These are phyloP conservation scores for Aporrectodea caliginosa DNA, from an alignment of 1,140 invertebrate genomes.

Conservation along the genomic window DNA sequence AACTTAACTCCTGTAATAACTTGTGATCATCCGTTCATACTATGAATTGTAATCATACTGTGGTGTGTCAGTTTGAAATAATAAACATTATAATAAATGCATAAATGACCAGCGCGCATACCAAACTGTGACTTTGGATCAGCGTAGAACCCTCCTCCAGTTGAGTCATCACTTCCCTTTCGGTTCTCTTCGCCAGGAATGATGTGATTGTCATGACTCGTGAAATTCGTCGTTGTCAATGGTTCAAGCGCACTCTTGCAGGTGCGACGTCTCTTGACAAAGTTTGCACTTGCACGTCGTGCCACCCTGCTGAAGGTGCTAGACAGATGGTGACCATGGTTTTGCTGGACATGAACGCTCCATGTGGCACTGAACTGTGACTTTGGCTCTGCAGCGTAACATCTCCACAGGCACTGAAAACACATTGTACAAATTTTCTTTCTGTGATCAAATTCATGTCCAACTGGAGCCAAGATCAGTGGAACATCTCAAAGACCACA, in stretches of 20 bases:
- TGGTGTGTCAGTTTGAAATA: too few species aligned
- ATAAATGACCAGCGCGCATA: neutral
- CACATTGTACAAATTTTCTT: too few species aligned
- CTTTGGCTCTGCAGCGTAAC: slow-evolving; percentile 68
- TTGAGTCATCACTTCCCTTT: neutral
- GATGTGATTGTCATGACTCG: neutral
- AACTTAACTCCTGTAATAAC: too few species aligned
- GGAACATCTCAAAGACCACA: too few species aligned
- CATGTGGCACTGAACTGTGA: slow-evolving; percentile 53
- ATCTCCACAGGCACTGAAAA: slow-evolving; percentile 88
- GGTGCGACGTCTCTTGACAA: slow-evolving; percentile 14
- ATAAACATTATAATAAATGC: too few species aligned
- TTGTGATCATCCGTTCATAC: too few species aligned
- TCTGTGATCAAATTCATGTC: too few species aligned
- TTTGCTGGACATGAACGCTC: slow-evolving; percentile 52
- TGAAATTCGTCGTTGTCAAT: too few species aligned
- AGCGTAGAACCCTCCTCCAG: too few species aligned
- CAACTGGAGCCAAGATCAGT: too few species aligned
- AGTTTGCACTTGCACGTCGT: slow-evolving; percentile 13
- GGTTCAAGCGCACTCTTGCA: neutral
- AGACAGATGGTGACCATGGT: slow-evolving; percentile 4
- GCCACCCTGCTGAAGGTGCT: slow-evolving; percentile 2
- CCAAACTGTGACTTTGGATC: too few species aligned
- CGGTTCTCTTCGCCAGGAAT: neutral
- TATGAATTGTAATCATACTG: too few species aligned